Evolutionary conservation across 2,113 vertebrate genomes (phyloP).

Genomic region (Oostethus manadensis): DNA sequence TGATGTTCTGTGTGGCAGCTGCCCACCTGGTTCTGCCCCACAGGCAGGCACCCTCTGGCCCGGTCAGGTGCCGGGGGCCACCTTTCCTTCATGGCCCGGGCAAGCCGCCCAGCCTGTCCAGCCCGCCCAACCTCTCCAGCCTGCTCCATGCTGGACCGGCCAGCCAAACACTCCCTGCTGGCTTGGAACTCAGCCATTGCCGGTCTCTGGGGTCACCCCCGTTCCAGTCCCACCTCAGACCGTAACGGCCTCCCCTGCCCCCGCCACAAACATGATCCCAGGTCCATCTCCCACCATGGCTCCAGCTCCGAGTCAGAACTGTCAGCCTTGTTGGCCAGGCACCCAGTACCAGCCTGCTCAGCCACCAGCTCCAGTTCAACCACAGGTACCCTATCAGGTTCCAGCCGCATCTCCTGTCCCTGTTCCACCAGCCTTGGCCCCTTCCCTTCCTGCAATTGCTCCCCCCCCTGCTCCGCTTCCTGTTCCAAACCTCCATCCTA

Average conservation of each 20-base stretch:
- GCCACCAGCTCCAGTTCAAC: conserved; percentile 35
- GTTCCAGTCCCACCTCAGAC: conserved; percentile 17
- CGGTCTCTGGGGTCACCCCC: conserved; percentile 6
- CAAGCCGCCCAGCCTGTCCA: conserved; percentile 55
- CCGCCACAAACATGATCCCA: conserved; percentile 19
- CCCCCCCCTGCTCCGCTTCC: conserved; percentile 24
- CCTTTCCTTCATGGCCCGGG: conserved; percentile 51
- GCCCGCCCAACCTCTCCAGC: not conserved
- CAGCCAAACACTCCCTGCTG: conserved; percentile 58
- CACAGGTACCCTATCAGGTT: conserved; percentile 20
- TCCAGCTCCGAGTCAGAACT: conserved; percentile 31
- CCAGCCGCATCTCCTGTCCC: conserved; percentile 27
- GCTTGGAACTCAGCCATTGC: conserved; percentile 40
- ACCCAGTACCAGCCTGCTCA: conserved; percentile 40
- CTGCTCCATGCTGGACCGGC: conserved; percentile 53
- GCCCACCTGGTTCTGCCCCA: conserved; percentile 60
- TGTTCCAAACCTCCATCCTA: conserved; percentile 25
- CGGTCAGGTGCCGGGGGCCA: conserved; percentile 27
- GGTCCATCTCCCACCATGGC: conserved; percentile 1
- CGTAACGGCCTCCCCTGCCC: conserved; percentile 26
- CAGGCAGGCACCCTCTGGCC: conserved; percentile 62
- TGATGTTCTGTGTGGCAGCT: conserved; percentile 62
- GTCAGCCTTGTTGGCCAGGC: conserved; percentile 51
- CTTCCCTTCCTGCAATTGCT: conserved; percentile 6
- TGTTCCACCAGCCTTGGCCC: not conserved